These are phyloP conservation scores for Sus cebifrons DNA, from an alignment of 2,797 vertebrate species.

Conservation along the genomic window DNA sequence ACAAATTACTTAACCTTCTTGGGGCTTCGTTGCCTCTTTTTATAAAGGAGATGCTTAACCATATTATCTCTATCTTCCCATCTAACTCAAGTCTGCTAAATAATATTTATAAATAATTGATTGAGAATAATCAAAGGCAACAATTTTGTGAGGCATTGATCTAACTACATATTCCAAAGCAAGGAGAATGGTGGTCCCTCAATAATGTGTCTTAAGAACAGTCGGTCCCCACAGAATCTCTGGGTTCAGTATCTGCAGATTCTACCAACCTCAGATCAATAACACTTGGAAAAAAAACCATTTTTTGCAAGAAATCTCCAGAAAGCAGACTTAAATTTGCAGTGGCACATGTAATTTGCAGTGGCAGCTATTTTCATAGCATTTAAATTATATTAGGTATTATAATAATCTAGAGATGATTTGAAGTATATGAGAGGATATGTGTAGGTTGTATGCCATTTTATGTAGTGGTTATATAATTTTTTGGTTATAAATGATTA, in stretches of 20 bases:
- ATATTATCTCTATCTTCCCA: neutral
- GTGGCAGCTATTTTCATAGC: neutral
- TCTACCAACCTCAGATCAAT: neutral
- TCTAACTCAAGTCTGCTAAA: conserved; percentile 25
- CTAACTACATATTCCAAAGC: neutral
- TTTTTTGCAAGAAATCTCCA: neutral
- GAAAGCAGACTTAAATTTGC: neutral
- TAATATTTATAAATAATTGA: conserved; percentile 54
- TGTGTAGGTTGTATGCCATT: neutral
- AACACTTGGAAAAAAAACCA: neutral
- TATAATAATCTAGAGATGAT: neutral
- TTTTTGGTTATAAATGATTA: neutral
- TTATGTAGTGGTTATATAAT: neutral
- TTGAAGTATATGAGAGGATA: neutral
- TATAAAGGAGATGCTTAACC: conserved; percentile 18
- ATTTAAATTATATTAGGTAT: neutral
- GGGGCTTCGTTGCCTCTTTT: neutral
- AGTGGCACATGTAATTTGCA: neutral
- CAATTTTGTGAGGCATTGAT: neutral
- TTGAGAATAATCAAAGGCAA: conserved; percentile 23
- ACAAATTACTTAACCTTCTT: neutral
- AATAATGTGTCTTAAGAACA: neutral
- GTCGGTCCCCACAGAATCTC: neutral
- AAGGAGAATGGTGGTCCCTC: neutral
- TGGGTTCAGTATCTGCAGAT: neutral